Evolutionary conservation across 2,113 vertebrate species (phyloP), one percentile per base, ranked within the genome.

Genomic region (Alosa alosa): DNA sequence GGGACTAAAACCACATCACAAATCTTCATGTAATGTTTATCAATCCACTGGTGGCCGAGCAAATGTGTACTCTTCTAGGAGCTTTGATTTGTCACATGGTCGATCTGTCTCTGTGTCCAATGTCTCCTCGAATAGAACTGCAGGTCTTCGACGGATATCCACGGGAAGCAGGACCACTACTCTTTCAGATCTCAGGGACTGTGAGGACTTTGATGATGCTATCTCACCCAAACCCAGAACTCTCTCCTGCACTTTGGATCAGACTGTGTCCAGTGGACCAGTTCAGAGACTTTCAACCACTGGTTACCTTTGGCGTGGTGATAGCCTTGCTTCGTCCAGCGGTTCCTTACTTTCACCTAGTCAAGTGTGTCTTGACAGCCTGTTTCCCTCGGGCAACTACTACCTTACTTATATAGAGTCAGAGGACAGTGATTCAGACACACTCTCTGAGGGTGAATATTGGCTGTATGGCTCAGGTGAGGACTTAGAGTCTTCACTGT

Each of bases 71-170:
- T 78, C 31, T 78, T 36, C 0, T 11, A 13, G 72, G 11, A 36
- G 3, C 31, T 39, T 78, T 39, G 36, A 36, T 78, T 36, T 78
- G 11, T 41, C 2, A 1, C 31, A 10, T 3, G 13, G 36, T 15
- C 72, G 72, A 31, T 78, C 72, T 39, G 11, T 78, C 72, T 78
- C 72, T 36, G 72, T 78, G 31, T 17, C 72, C 72, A 78, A 78
- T 11, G 10, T 78, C 3, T 78, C 72, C 36, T 39, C 72, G 11
- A 78, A 78, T 36, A 31, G 72, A 78, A 10, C 72, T 5, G 31
- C 36, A 17, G 31, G 72, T 39, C 31, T 5, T 5, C 39, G 72
- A 36, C 31, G 36, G 1, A 78, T 78, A 39, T 78, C 72, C 13
- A 36, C 72, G 17, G 72, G 31, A 17, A 36, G 72, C 72, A 39